These are phyloP conservation scores for Autographa pulchrina DNA, from an alignment of 2,888 invertebrate genomes.

Conservation along the genomic window DNA sequence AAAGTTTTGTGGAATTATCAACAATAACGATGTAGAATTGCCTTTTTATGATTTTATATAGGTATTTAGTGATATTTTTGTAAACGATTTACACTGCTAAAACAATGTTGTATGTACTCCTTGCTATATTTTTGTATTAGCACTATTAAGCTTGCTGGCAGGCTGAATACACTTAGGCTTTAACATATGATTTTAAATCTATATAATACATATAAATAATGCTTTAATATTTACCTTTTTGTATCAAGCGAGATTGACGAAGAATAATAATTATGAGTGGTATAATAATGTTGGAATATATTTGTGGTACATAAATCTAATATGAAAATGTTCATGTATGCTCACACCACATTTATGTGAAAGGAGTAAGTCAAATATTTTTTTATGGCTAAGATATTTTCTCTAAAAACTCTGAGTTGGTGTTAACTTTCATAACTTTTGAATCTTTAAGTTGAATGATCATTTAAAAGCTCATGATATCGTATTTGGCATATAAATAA, in stretches of 20 bases:
- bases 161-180: conserved; percentile 44
- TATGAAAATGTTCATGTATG: neutral
- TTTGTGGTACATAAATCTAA: neutral
- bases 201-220: conserved; percentile 36
- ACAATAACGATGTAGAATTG: no score
- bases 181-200: conserved; percentile 42
- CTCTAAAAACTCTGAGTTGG: no score
- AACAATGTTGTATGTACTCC: conserved; percentile 38
- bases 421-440: no score
- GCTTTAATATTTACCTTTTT: conserved; percentile 37
- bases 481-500: neutral
- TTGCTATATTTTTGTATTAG: conserved; percentile 39
- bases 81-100: no score
- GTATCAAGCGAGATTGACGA: conserved; percentile 5
- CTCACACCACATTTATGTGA: neutral
- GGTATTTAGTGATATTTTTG: no score
- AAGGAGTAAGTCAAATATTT: neutral
- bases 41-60: no score
- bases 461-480: no score
- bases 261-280: conserved; percentile 5
- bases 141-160: conserved; percentile 59
- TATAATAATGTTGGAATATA: neutral
- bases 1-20: no score
- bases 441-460: no score
- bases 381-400: neutral